These are phyloP conservation scores for Elegia similella DNA, from an alignment of 2,888 invertebrate species.

Conservation along the genomic window DNA sequence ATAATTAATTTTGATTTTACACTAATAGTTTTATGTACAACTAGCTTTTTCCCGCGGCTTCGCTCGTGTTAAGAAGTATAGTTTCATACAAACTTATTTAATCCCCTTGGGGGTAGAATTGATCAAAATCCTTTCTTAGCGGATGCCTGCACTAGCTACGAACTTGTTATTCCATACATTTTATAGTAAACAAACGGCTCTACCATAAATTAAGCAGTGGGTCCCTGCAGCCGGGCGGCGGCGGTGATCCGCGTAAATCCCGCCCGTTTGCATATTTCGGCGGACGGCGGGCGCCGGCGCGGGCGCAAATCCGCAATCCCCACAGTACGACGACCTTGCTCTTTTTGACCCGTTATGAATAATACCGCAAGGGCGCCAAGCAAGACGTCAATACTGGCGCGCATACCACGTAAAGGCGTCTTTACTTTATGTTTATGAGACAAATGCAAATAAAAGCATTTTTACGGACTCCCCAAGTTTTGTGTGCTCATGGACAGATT, in stretches of 20 bases:
- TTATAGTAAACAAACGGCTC: not conserved
- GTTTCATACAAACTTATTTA: too few species aligned
- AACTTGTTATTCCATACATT: too few species aligned
- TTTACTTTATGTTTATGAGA: not conserved
- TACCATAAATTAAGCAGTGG: not conserved
- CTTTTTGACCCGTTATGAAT: conserved; percentile 61
- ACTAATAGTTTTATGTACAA: too few species aligned
- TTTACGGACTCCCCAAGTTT: too few species aligned
- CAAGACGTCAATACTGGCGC: conserved; percentile 21
- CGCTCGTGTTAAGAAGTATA: too few species aligned
- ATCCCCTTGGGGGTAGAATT: too few species aligned
- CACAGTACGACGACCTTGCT: conserved; percentile 74
- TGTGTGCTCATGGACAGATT: too few species aligned
- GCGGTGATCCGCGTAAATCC: conserved; percentile 60
- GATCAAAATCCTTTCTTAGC: too few species aligned
- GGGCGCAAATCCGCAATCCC: conserved; percentile 66
- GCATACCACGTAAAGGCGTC: not conserved
- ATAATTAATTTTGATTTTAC: not conserved
- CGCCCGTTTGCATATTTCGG: conserved; percentile 55
- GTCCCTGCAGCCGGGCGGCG: not conserved
- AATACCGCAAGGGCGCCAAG: conserved; percentile 53
- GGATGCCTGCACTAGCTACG: too few species aligned
- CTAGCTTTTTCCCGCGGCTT: too few species aligned
- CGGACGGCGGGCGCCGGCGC: conserved; percentile 28
- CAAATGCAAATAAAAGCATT: too few species aligned